These are phyloP conservation scores for Dynastes tityus DNA, from an alignment of 2,888 invertebrate species.

Conservation along the genomic window DNA sequence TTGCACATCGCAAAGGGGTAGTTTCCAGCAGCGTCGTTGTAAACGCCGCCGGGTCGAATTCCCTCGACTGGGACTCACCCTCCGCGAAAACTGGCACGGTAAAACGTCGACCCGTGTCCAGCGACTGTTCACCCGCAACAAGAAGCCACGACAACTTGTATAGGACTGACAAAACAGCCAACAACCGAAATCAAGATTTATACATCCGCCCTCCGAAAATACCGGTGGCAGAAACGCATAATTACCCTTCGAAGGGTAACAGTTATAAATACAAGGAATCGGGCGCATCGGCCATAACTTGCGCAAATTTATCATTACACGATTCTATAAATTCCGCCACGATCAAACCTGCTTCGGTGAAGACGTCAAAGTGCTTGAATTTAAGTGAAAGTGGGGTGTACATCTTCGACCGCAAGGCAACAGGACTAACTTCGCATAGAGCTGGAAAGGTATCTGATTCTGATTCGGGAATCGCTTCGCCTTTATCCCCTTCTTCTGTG, in stretches of 20 bases:
- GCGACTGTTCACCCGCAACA: slow-evolving; percentile 51
- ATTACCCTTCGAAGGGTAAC: slow-evolving; percentile 18
- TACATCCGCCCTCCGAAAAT: slow-evolving; percentile 41
- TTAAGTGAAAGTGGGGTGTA: background rate
- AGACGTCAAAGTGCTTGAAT: slow-evolving; percentile 14
- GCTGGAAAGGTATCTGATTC: slow-evolving; percentile 68
- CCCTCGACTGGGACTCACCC: slow-evolving; percentile 82
- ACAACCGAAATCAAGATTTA: slow-evolving; percentile 34
- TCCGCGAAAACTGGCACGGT: slow-evolving; percentile 82
- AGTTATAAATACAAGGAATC: slow-evolving; percentile 24
- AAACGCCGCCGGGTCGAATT: slow-evolving; percentile 59
- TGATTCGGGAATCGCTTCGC: slow-evolving; percentile 70
- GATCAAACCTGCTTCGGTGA: background rate
- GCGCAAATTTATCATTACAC: slow-evolving; percentile 32
- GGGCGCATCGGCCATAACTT: slow-evolving; percentile 15
- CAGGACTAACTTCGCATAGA: slow-evolving; percentile 30
- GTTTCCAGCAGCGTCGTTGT: slow-evolving; percentile 55
- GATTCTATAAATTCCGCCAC: slow-evolving; percentile 27
- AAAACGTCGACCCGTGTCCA: slow-evolving; percentile 77
- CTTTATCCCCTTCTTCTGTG: slow-evolving; percentile 67
- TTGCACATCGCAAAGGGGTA: slow-evolving; percentile 59
- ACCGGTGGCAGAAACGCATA: background rate
- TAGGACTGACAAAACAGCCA: slow-evolving; percentile 3
- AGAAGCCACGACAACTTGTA: slow-evolving; percentile 47
- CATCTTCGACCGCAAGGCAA: background rate